phyloP scores from a whole-genome alignment of 2,888 invertebrate species.

The Tiliacea citrago region DNA sequence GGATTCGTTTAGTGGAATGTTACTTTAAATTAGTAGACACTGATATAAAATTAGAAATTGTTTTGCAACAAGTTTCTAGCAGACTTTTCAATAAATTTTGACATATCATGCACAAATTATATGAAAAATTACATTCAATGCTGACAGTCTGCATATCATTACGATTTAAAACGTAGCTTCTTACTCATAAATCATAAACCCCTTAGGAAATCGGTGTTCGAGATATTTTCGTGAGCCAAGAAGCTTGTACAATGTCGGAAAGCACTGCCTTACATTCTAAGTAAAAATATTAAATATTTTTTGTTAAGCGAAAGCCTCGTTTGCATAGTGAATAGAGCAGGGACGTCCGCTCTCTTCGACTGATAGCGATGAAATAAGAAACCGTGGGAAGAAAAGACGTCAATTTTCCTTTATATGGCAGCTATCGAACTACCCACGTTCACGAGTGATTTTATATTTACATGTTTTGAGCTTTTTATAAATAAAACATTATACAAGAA shows the following conservation, averaged over 20 bases:
- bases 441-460: constrained; percentile 74
- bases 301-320: constrained; percentile 76
- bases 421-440: constrained; percentile 77
- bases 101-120: constrained; percentile 88
- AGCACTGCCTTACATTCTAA: constrained; percentile 90
- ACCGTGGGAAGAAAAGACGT: constrained; percentile 63
- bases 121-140: constrained; percentile 71
- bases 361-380: constrained; percentile 76
- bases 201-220: constrained; percentile 62
- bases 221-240: constrained; percentile 75
- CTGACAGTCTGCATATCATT: constrained; percentile 87
- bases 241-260: constrained; percentile 82
- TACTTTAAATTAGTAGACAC: constrained; percentile 67
- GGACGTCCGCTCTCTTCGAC: constrained; percentile 78
- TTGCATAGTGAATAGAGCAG: constrained; percentile 69
- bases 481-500: constrained; percentile 74
- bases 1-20: constrained; percentile 63
- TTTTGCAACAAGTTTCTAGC: constrained; percentile 66
- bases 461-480: constrained; percentile 88
- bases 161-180: constrained; percentile 71
- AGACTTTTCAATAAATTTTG: constrained; percentile 68
- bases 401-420: constrained; percentile 74
- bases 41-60: constrained; percentile 64
- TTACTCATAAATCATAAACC: constrained; percentile 65
- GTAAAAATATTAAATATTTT: constrained; percentile 75